Evolutionary conservation across 2,888 invertebrate species (phyloP), one percentile per base, ranked within the genome.

Genomic region (Drosophila buzzatii): DNA sequence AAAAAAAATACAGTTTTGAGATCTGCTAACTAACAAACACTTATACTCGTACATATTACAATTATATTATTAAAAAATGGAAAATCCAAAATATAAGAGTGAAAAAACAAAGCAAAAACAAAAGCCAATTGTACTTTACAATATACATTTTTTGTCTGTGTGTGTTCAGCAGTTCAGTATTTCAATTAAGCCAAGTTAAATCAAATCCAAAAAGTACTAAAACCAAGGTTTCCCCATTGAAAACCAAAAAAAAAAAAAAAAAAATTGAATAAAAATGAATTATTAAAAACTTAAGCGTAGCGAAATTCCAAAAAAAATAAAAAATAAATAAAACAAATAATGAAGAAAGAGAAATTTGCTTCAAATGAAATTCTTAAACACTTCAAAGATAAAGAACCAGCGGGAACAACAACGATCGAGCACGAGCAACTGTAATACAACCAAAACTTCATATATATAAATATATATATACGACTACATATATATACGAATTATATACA

Each of bases 121-220:
- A 60, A 61, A 55, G 39, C 35, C 37, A 53, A 55, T 53, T 70
- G 68, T 68, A 68, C 52, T 70, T 79, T 73, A 79, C 68, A 70
- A 70, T 42, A 79, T 79, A 66, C 70, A 53, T 53, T 66, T 70
- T 62, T 70, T 61, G 77, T 85, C 85, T 81, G 81, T 76, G 69
- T 79, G 76, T 80, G 85, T 85, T 85, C 82, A 85, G 78, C 81
- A 72, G 79, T 84, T 79, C 82, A 90, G 88, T 89, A 90, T 90
- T 90, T 85, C 77, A 85, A 89, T 78, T 89, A 90, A 85, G 85
- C 88, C 90, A 88, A 90, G 73, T 76, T 67, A 79, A 79, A 62
- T 51, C 44, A 70, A 72, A 55, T 61, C 44, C 23, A 66, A 67
- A 73, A 59, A 47, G 31, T 68, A 70, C 63, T 78, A 73, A 76